phyloP scores from a whole-genome alignment of 2,888 invertebrate genomes.

The Zaprionus bogoriensis region DNA sequence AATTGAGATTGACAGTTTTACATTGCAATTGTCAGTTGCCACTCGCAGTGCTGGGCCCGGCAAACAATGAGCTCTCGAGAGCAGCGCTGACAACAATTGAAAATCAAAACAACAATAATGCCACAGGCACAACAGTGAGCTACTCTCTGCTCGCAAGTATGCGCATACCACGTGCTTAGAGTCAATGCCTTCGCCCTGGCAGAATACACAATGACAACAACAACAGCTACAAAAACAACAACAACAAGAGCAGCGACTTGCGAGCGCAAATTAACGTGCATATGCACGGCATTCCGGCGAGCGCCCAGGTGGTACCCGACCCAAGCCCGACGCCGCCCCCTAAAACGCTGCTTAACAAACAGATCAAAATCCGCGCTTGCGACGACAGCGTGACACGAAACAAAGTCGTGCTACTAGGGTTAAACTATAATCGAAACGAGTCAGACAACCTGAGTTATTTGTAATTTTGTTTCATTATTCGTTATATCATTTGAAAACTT shows the following conservation, averaged over 20 bases:
- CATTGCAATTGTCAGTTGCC: conserved; percentile 40
- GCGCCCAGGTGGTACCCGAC: neutral
- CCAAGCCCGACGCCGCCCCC: neutral
- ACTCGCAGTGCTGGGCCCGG: conserved; percentile 33
- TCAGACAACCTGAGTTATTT: too few relatives aligned
- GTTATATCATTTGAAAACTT: too few relatives aligned
- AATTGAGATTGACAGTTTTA: conserved; percentile 63
- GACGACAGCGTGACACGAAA: neutral
- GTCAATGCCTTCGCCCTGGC: conserved; percentile 56
- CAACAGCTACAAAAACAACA: conserved; percentile 14
- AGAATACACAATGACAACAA: conserved; percentile 8
- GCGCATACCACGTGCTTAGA: conserved; percentile 55
- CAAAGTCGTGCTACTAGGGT: too few relatives aligned
- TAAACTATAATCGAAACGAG: too few relatives aligned
- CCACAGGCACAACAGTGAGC: conserved; percentile 27
- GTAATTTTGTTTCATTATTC: too few relatives aligned
- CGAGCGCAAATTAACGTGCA: conserved; percentile 5
- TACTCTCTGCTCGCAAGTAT: conserved; percentile 46
- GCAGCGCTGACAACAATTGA: conserved; percentile 38
- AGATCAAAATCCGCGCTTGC: neutral
- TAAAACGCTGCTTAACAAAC: neutral
- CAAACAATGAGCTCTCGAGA: conserved; percentile 27
- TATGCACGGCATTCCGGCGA: neutral
- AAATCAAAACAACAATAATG: conserved; percentile 62
- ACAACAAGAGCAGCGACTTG: conserved; percentile 19